Evolutionary conservation across 2,888 invertebrate species (phyloP).

Genomic region (Sphaeridia pumilis): DNA sequence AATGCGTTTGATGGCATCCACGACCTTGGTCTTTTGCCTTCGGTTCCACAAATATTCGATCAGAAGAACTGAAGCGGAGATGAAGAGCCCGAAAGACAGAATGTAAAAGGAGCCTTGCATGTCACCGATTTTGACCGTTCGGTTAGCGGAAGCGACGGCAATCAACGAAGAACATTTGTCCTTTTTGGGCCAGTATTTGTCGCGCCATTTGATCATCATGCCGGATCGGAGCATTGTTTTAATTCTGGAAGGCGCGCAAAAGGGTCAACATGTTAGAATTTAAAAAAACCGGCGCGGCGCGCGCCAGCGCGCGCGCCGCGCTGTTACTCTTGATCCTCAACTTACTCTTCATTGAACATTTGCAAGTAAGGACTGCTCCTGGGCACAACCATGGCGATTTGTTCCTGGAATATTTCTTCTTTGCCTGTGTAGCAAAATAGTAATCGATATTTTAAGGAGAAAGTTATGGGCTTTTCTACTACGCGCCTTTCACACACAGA

Average conservation of each 20-base stretch:
- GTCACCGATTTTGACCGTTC: constrained; percentile 75
- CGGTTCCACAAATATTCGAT: constrained; percentile 44
- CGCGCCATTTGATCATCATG: constrained; percentile 69
- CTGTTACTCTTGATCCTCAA: too few species aligned
- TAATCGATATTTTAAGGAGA: too few species aligned
- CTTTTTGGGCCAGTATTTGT: constrained; percentile 60
- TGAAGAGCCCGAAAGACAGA: constrained; percentile 54
- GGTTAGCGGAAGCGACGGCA: constrained; percentile 53
- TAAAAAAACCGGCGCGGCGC: too few species aligned
- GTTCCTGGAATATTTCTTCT: constrained; percentile 67
- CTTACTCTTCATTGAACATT: constrained; percentile 63
- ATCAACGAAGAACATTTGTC: constrained; percentile 55
- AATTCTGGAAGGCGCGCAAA: constrained; percentile 48
- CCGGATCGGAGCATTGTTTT: constrained; percentile 72
- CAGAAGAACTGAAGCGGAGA: constrained; percentile 42
- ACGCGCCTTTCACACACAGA: too few species aligned
- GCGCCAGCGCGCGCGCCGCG: too few species aligned
- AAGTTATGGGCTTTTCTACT: too few species aligned
- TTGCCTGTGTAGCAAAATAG: too few species aligned
- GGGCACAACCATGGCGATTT: constrained; percentile 63
- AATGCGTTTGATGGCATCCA: constrained; percentile 46
- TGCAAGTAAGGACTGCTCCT: constrained; percentile 62
- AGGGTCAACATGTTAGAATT: too few species aligned
- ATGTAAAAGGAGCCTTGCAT: constrained; percentile 90
- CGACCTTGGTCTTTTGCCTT: constrained; percentile 41